Evolutionary conservation across 2,888 invertebrate species (phyloP).

Genomic region (Falcaria lacertinaria): DNA sequence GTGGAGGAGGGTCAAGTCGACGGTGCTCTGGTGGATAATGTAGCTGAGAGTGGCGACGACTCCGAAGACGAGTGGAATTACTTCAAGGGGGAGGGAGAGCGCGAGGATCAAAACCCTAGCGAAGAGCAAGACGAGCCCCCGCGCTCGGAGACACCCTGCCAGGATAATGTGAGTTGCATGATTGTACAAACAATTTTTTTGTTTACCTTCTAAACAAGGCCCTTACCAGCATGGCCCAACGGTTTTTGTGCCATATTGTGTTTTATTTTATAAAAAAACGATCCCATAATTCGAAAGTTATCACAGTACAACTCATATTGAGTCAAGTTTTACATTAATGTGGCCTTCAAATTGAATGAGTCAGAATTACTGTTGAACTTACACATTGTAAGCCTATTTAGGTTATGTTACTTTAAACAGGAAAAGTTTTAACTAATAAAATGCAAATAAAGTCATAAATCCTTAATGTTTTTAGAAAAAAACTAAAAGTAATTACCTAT

Average conservation of each 20-base stretch:
- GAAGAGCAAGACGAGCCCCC: constrained; percentile 77
- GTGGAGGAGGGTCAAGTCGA: constrained; percentile 72
- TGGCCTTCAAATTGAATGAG: constrained; percentile 17
- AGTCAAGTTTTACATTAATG: neutral
- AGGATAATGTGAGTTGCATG: constrained; percentile 61
- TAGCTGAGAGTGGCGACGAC: constrained; percentile 87
- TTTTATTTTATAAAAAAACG: no score
- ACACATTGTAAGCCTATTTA: no score
- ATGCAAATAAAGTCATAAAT: no score
- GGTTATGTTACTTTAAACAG: no score
- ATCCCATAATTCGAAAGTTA: neutral
- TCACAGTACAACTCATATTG: neutral
- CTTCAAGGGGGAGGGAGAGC: constrained; percentile 84
- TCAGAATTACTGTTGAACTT: constrained; percentile 4
- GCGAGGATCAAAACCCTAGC: constrained; percentile 78
- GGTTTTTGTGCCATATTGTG: no score
- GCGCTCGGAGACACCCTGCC: constrained; percentile 71
- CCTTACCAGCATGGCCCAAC: no score
- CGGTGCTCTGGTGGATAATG: constrained; percentile 83
- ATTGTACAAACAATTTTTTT: constrained; percentile 14
- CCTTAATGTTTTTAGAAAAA: no score
- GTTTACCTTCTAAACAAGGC: no score
- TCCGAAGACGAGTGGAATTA: constrained; percentile 95
- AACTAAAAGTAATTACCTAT: no score
- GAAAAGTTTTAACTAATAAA: no score